Percentiles rank a stretch among this genome's conserved stretches.
Conservation (phyloP, 1,140 invertebrate species). For the Drosophila nikananu region DNA sequence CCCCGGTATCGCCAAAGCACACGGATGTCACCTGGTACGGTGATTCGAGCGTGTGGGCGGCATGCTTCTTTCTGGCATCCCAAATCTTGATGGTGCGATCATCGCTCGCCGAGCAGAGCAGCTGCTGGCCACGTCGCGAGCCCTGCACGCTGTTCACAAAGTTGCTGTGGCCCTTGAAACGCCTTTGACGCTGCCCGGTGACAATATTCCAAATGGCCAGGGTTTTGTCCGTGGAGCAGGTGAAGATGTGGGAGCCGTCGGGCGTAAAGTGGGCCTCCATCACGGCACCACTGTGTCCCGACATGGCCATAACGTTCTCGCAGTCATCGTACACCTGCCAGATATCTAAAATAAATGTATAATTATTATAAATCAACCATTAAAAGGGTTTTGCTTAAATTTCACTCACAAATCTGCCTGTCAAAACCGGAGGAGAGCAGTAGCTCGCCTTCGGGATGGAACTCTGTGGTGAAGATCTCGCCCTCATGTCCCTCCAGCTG, state of each 20-base stretch:
- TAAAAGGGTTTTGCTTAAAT: no score
- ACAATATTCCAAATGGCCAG: slow-evolving; percentile 98
- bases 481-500: slow-evolving; percentile 98
- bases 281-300: slow-evolving; percentile 98
- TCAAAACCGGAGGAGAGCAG: slow-evolving; percentile 98
- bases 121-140: slow-evolving; percentile 94
- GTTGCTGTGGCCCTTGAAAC: slow-evolving; percentile 95
- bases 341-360: slow-evolving; percentile 89
- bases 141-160: slow-evolving; percentile 95
- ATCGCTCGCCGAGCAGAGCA: slow-evolving; percentile 97
- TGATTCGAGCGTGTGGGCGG: slow-evolving; percentile 92
- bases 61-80: slow-evolving; percentile 93
- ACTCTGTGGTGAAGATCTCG: slow-evolving; percentile 97
- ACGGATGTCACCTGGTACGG: slow-evolving; percentile 95
- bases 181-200: slow-evolving; percentile 94
- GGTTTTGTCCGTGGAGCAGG: slow-evolving; percentile 97
- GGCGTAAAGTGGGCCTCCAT: slow-evolving; percentile 98
- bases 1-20: slow-evolving; percentile 97
- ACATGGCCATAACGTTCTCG: slow-evolving; percentile 97
- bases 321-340: slow-evolving; percentile 99
- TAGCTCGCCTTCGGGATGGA: slow-evolving; percentile 98
- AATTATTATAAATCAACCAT: background rate
- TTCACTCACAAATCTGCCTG: slow-evolving; percentile 95
- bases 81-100: slow-evolving; percentile 97
- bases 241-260: slow-evolving; percentile 96